Conservation (phyloP, 2,113 vertebrate genomes). For the human region GRCh38 chr1:215058501-215059000, state of each 20-base stretch:
- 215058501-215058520: not conserved
- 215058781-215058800: not conserved
- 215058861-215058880: not conserved
- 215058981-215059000: not conserved
- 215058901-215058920: not conserved
- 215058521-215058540: not conserved
- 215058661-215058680: not conserved
- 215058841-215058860: conserved; percentile 24
- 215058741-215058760: conserved; percentile 4
- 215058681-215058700: not conserved
- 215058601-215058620: not conserved
- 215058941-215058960: not conserved
- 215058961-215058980: not conserved
- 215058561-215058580: not conserved
- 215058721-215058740: not conserved
- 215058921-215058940: not conserved
- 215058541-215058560: not conserved
- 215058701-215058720: not conserved
- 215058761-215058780: not conserved
- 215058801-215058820: not conserved
- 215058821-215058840: conserved; percentile 14
- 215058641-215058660: not conserved
- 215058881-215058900: conserved; percentile 23
- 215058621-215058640: not conserved
- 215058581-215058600: not conserved